phyloP scores from a whole-genome alignment of 2,797 vertebrate genomes.

The Botia kubotai region DNA sequence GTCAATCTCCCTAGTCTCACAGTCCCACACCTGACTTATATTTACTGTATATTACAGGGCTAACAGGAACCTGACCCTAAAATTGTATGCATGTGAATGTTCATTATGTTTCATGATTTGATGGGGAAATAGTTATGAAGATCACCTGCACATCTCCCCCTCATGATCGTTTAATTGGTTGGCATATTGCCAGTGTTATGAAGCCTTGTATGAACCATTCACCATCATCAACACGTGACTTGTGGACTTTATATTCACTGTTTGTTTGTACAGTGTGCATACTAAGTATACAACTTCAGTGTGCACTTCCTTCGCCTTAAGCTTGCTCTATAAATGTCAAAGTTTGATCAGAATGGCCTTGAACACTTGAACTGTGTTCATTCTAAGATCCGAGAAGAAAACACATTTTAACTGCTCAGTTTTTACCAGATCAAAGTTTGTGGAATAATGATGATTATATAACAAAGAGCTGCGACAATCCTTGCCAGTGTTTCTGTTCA shows the following conservation, averaged over 20 bases:
- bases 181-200: too few relatives aligned
- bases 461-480: neutral
- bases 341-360: neutral
- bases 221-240: neutral
- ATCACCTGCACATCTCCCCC: neutral
- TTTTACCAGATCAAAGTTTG: neutral
- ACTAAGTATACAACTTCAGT: neutral
- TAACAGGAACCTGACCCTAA: neutral
- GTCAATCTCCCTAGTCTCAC: constrained; percentile 2
- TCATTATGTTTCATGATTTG: constrained; percentile 9
- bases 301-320: neutral
- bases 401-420: neutral
- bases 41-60: neutral
- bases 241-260: too few relatives aligned
- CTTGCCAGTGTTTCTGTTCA: neutral
- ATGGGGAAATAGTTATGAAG: constrained; percentile 21
- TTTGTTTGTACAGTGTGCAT: neutral
- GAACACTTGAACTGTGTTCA: neutral
- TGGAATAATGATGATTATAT: too few relatives aligned
- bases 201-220: constrained; percentile 2
- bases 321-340: neutral
- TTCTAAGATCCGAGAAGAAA: neutral
- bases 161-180: too few relatives aligned
- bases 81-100: neutral
- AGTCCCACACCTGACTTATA: neutral